These are phyloP conservation scores for Dinothrombium tinctorium DNA, from an alignment of 1,140 invertebrate species.

Conservation along the genomic window DNA sequence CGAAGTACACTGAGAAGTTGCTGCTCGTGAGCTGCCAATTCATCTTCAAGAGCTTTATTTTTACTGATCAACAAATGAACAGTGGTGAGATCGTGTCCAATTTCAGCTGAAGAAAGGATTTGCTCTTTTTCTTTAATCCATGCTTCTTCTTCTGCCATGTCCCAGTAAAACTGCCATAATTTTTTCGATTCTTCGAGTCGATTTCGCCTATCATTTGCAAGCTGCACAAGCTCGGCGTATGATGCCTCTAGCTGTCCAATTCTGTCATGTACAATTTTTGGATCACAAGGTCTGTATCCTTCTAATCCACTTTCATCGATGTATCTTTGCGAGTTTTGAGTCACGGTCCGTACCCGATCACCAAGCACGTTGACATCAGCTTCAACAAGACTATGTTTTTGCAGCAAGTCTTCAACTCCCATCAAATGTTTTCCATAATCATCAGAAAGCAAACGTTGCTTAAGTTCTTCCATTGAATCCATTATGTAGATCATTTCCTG, in stretches of 20 bases:
- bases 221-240: slow-evolving; percentile 74
- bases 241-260: slow-evolving; percentile 52
- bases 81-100: slow-evolving; percentile 88
- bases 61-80: slow-evolving; percentile 77
- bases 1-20: slow-evolving; percentile 69
- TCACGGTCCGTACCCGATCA: slow-evolving; percentile 85
- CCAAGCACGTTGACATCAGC: slow-evolving; percentile 95
- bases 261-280: slow-evolving; percentile 72
- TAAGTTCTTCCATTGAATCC: slow-evolving; percentile 64
- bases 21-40: slow-evolving; percentile 71
- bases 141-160: slow-evolving; percentile 97
- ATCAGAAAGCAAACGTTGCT: slow-evolving; percentile 65
- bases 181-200: slow-evolving; percentile 85
- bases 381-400: slow-evolving; percentile 91
- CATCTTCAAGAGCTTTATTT: slow-evolving; percentile 87
- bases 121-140: slow-evolving; percentile 99
- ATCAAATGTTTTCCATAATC: slow-evolving; percentile 95
- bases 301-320: slow-evolving; percentile 48
- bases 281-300: slow-evolving; percentile 77
- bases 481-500: slow-evolving; percentile 83
- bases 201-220: slow-evolving; percentile 76
- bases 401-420: slow-evolving; percentile 93
- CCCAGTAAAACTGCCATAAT: slow-evolving; percentile 99
- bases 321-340: slow-evolving; percentile 78
- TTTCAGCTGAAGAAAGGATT: slow-evolving; percentile 78